Evolutionary conservation across 2,888 invertebrate species (phyloP).

Genomic region (Drosophila peninsularis): DNA sequence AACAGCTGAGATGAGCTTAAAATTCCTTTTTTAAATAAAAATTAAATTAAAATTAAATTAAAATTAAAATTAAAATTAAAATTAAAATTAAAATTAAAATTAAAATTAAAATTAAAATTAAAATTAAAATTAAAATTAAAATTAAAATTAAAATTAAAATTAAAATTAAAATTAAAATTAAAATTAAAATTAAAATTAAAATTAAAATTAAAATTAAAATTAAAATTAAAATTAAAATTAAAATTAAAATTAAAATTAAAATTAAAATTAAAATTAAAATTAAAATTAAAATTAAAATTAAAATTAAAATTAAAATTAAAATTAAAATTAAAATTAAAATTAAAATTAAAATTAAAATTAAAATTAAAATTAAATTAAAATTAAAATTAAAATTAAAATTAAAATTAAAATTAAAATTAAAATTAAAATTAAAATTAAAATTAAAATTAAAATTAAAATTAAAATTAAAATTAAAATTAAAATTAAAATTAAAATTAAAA

Average conservation of each 20-base stretch:
- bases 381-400: not conserved
- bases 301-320: not conserved
- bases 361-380: not conserved
- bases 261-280: not conserved
- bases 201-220: not conserved
- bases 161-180: not conserved
- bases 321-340: too few relatives aligned
- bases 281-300: too few relatives aligned
- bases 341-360: too few relatives aligned
- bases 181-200: too few relatives aligned
- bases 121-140: not conserved
- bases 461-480: not conserved
- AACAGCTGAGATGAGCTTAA: not conserved
- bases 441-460: not conserved
- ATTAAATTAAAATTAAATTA: not conserved
- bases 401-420: too few relatives aligned
- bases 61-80: not conserved
- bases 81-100: not conserved
- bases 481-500: too few relatives aligned
- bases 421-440: too few relatives aligned
- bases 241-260: too few relatives aligned
- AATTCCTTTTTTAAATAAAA: not conserved
- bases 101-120: too few relatives aligned
- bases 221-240: not conserved
- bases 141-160: not conserved